Conservation (phyloP, 1,140 invertebrate species). For the Bilobella aurantiaca region DNA sequence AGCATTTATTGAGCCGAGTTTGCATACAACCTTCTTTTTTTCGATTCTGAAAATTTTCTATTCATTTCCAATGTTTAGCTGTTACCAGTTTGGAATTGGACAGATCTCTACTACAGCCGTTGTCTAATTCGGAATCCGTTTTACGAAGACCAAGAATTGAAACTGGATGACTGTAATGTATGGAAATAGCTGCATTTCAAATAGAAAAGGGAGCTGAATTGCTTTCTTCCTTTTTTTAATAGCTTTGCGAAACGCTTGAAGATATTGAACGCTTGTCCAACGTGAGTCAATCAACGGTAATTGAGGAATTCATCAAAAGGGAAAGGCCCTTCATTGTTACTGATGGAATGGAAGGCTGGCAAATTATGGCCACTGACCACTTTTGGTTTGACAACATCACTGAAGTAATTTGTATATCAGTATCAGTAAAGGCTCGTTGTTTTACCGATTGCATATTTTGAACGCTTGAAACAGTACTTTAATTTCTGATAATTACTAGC, state of each 20-base stretch:
- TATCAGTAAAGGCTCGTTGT: no score
- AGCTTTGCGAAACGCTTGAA: constrained; percentile 54
- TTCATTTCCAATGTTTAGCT: constrained; percentile 39
- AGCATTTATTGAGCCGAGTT: no score
- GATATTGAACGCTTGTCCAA: constrained; percentile 52
- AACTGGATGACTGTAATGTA: constrained; percentile 51
- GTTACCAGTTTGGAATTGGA: constrained; percentile 68
- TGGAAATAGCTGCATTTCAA: no score
- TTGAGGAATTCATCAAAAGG: constrained; percentile 55
- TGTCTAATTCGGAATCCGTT: constrained; percentile 60
- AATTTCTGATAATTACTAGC: constrained; percentile 33
- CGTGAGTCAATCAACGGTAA: constrained; percentile 51
- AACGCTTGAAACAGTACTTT: not conserved
- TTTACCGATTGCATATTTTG: not conserved
- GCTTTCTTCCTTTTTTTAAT: constrained; percentile 37
- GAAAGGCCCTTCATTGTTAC: constrained; percentile 61
- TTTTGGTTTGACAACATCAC: constrained; percentile 59
- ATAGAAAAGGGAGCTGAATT: no score
- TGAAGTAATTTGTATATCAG: constrained; percentile 45
- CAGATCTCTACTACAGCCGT: constrained; percentile 58
- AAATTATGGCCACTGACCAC: constrained; percentile 50
- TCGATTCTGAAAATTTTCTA: not conserved
- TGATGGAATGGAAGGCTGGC: constrained; percentile 60
- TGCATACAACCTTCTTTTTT: not conserved
- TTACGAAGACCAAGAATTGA: constrained; percentile 44